Evolutionary conservation across 2,888 invertebrate genomes (phyloP).

Genomic region (Thymelicus acteon): DNA sequence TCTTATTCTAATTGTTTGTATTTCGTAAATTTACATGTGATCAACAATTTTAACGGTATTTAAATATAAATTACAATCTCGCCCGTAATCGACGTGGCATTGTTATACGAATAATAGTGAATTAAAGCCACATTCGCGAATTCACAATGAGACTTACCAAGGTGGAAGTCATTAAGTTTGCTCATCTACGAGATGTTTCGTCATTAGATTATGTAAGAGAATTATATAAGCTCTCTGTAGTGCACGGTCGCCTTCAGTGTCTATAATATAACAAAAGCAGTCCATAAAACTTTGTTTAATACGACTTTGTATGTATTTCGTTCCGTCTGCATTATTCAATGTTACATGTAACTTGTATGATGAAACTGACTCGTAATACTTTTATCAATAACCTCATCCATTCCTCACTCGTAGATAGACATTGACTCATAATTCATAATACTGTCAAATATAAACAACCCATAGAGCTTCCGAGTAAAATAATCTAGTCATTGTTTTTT

Average conservation of each 20-base stretch:
- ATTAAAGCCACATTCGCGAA: slow-evolving; percentile 34
- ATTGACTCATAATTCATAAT: slow-evolving; percentile 14
- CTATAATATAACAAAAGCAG: slow-evolving; percentile 47
- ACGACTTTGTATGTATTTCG: slow-evolving; percentile 33
- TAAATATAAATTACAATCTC: slow-evolving; percentile 1
- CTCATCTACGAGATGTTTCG: slow-evolving; percentile 67
- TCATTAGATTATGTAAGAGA: slow-evolving; percentile 71
- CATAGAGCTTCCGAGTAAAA: slow-evolving; percentile 39
- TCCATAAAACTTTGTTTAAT: slow-evolving; percentile 33
- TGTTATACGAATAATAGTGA: slow-evolving; percentile 23
- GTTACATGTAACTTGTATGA: slow-evolving; percentile 14
- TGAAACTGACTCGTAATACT: slow-evolving; percentile 3
- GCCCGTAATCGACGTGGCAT: slow-evolving; percentile 29
- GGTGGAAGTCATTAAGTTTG: slow-evolving; percentile 66
- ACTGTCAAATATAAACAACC: slow-evolving; percentile 36
- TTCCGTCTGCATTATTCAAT: slow-evolving; percentile 39
- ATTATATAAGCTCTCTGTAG: slow-evolving; percentile 69
- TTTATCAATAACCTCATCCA: slow-evolving; percentile 23
- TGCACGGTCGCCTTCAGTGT: slow-evolving; percentile 59
- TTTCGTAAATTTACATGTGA: background rate
- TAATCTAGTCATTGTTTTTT: slow-evolving; percentile 47
- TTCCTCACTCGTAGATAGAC: slow-evolving; percentile 15
- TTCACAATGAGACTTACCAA: slow-evolving; percentile 47
- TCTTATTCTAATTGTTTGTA: background rate
- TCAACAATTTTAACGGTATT: background rate